phyloP scores from a whole-genome alignment of 2,113 vertebrate species.

The Pterocles burchelli region DNA sequence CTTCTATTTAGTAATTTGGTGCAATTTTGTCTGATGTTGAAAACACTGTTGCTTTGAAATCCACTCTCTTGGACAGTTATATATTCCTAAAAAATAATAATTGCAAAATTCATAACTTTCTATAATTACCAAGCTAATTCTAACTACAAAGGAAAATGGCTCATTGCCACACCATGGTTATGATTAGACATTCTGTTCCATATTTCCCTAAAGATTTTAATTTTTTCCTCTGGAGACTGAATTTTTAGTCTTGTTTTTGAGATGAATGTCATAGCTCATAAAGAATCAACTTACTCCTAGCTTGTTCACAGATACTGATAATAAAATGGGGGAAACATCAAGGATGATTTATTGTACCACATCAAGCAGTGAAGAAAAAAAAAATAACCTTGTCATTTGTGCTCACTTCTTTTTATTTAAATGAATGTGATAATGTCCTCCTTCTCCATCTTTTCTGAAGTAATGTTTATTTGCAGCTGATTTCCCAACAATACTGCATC shows the following conservation, averaged over 20 bases:
- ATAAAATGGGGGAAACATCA: constrained; percentile 50
- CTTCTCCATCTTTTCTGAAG: constrained; percentile 7
- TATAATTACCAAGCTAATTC: constrained; percentile 47
- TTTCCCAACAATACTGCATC: background rate
- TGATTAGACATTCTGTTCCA: constrained; percentile 44
- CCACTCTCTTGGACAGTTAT: background rate
- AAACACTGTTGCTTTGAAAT: background rate
- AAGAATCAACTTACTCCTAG: constrained; percentile 43
- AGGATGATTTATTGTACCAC: constrained; percentile 56
- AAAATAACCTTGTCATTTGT: background rate
- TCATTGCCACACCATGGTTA: constrained; percentile 34
- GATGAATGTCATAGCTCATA: constrained; percentile 43
- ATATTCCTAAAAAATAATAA: constrained; percentile 22
- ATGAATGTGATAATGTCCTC: constrained; percentile 19
- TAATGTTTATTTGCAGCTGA: constrained; percentile 9
- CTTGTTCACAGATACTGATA: constrained; percentile 48
- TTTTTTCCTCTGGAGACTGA: constrained; percentile 51
- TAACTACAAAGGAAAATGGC: constrained; percentile 60
- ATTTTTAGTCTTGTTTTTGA: constrained; percentile 54
- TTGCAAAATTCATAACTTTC: background rate
- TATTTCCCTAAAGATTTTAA: constrained; percentile 60
- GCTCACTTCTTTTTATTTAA: constrained; percentile 30
- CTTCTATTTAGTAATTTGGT: background rate
- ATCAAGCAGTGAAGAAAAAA: background rate
- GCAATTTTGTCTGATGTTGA: background rate